phyloP scores from a whole-genome alignment of 2,888 invertebrate genomes.

The Plusia festucae region DNA sequence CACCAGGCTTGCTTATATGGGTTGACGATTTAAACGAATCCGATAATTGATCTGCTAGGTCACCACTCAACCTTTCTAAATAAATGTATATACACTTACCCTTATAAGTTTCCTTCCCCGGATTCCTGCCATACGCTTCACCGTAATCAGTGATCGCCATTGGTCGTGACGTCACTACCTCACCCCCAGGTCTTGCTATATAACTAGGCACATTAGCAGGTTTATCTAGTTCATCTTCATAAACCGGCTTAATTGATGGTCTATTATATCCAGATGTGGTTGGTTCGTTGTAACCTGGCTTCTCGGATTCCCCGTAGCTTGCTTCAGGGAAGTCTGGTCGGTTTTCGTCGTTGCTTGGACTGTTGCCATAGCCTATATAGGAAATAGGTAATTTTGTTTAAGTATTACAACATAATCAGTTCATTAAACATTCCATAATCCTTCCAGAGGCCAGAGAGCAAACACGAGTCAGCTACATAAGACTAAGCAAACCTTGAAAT shows the following conservation, averaged over 20 bases:
- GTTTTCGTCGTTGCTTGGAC: constrained; percentile 38
- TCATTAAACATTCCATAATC: no score
- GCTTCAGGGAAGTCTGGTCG: constrained; percentile 48
- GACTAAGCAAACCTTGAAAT: no score
- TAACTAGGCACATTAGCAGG: constrained; percentile 76
- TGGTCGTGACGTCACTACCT: constrained; percentile 79
- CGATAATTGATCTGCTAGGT: no score
- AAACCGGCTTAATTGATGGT: constrained; percentile 78
- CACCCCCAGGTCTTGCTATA: constrained; percentile 72
- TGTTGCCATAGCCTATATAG: constrained; percentile 31
- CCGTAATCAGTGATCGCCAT: constrained; percentile 76
- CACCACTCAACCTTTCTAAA: no score
- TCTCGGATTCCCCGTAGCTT: constrained; percentile 37
- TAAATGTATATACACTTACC: constrained; percentile 69
- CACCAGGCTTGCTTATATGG: no score
- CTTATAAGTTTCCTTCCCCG: constrained; percentile 70
- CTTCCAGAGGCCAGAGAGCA: no score
- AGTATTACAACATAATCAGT: no score
- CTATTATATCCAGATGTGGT: constrained; percentile 34
- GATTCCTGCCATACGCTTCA: constrained; percentile 65
- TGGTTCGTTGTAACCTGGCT: constrained; percentile 32
- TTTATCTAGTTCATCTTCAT: constrained; percentile 78
- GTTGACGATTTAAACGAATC: no score
- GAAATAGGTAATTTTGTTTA: not conserved
- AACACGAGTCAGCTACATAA: no score